Evolutionary conservation across 2,888 invertebrate species (phyloP), one percentile per base, ranked within the genome.

Genomic region (Drosophila dives): DNA sequence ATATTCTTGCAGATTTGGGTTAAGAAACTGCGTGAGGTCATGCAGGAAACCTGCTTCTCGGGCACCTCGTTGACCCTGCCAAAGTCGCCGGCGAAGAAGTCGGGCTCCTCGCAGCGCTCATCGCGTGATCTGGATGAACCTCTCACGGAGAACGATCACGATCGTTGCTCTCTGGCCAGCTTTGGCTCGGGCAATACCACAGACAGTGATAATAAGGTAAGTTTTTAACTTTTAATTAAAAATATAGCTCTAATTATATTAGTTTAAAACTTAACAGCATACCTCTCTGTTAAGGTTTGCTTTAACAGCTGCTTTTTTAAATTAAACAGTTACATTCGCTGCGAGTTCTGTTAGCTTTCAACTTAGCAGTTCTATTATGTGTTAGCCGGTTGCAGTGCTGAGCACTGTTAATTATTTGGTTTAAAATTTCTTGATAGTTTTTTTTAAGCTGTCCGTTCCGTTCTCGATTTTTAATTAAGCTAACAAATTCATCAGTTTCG

Each of bases 111-210:
- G 51, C 93, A 93, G 72, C 90, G 93, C 40, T 93, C 93, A 11
- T 93, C 93, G 0, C 97, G 98, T 91, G 98, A 98, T 92, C 94
- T 98, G 89, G 98, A 98, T 80, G 98, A 98, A 86, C 95, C 96
- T 17, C 94, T 97, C 11, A 97, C 98, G 77, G 97, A 97, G 90
- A 96, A 96, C 81, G 96, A 97, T 72, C 98, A 98, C 91, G 98
- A 98, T 91, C 94, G 98, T 69, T 98, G 98, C 90, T 97, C 97
- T 0, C 93, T 98, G 81, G 96, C 97, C 38, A 98, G 98, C 48
- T 98, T 98, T 89, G 98, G 98, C 61, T 98, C 98, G 71, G 98
- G 98, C 40, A 98, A 98, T 93, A 98, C 98, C 23, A 97, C 97
- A 1, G 97, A 97, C 93, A 98, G 98, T 69, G 98, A 98, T 93